Base-by-base conservation (phyloP, 2,113 vertebrate species). In the Hipposideros armiger region DNA sequence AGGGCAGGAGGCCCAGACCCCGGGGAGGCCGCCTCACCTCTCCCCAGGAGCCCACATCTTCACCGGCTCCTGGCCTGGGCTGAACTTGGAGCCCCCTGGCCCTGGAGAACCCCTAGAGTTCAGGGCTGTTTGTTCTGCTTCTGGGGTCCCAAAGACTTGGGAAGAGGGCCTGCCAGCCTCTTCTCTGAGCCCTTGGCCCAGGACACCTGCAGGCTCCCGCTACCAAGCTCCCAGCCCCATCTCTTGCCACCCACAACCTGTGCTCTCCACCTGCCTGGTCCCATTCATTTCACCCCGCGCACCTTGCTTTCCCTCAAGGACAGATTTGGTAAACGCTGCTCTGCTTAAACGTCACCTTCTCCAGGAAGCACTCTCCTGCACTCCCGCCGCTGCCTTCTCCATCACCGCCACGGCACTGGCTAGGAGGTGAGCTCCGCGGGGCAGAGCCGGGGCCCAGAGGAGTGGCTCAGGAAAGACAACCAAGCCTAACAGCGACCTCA, bases 21-120 rank as follows among this genome's bases (percentile, higher is more conserved):
- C 8, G 17, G 42, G 22, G 8, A 7, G 13, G 2, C 58, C 24
- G 9, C 15, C 3, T 45, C 24, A 1, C 9, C 22, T 1, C 19
- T 47, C 24, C 50, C 69, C 69, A 5, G 54, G 10, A 19, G 42
- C 42, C 54, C 67, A 45, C 50, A 30, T 9, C 56, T 42, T 30
- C 42, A 52, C n/a, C 60, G 20, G 30, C 22, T 17, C 20, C 70
- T 20, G 13, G 11, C 14, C 11, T 20, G 3, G 15, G 19, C 15
- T 73, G 40, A 52, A 66, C 40, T 32, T 16, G 10, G 64, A 56
- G 47, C 3, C 67, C 10, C 45, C 7, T 13, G 52, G 0, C 50
- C 54, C 47, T 3, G 20, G 60, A n/a, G 36, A 52, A 3, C 45
- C 32, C 90, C 62, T 32, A 9, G 47, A n/a, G n/a, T 9, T 45